Evolutionary conservation across 2,888 invertebrate species (phyloP).

Genomic region (Antitype chi): DNA sequence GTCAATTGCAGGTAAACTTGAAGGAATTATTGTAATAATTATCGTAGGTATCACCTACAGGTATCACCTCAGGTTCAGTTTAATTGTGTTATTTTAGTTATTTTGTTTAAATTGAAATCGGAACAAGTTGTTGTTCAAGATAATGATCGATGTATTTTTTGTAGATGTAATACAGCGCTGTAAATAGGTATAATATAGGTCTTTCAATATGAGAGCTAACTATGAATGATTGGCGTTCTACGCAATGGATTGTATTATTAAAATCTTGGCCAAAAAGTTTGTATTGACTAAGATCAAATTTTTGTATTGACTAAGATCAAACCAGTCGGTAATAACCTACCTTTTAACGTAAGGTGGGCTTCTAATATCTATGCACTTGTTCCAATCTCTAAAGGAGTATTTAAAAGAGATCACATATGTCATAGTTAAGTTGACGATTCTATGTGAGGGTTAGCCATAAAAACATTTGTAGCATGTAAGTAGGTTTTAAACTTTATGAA

Average conservation of each 20-base stretch:
- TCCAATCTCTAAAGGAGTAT: background rate
- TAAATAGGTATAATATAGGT: background rate
- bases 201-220: background rate
- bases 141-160: background rate
- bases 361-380: background rate
- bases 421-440: background rate
- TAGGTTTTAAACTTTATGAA: background rate
- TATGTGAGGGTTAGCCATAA: background rate
- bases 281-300: background rate
- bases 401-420: background rate
- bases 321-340: no score
- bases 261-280: background rate
- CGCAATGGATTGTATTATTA: background rate
- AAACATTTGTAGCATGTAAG: background rate
- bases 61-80: no score
- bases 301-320: no score
- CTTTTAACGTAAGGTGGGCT: no score
- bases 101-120: constrained; percentile 9
- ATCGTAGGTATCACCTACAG: background rate
- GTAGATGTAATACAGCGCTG: background rate
- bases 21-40: constrained; percentile 39
- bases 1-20: constrained; percentile 22
- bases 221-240: background rate
- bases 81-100: constrained; percentile 10
- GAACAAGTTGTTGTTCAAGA: background rate